Conservation (phyloP, 1,140 invertebrate genomes). For the Belonocnema kinseyi region DNA sequence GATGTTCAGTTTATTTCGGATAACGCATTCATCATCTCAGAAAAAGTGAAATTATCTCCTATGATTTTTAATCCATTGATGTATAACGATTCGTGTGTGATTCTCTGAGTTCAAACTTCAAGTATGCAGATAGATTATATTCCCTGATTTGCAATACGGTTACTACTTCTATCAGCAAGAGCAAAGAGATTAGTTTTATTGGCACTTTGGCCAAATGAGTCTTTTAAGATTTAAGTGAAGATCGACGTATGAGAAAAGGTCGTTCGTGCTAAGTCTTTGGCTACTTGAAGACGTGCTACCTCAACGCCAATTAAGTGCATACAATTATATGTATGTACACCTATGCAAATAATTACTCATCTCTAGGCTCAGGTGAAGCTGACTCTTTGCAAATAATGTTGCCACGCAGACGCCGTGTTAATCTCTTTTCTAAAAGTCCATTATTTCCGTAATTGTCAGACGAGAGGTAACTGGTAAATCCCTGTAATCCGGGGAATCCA, state of each 20-base stretch:
- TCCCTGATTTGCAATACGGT: background rate
- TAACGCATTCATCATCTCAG: too few relatives aligned
- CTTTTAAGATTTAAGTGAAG: background rate
- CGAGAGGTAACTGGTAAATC: too few relatives aligned
- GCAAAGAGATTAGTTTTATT: background rate
- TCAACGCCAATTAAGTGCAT: slow-evolving; percentile 39
- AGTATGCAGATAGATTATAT: too few relatives aligned
- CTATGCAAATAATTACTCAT: slow-evolving; percentile 48
- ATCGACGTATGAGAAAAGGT: slow-evolving; percentile 24
- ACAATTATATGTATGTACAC: slow-evolving; percentile 43
- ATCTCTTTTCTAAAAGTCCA: background rate
- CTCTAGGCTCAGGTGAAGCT: slow-evolving; percentile 32
- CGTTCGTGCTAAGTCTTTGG: slow-evolving; percentile 32
- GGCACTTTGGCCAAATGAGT: background rate
- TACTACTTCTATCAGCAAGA: background rate
- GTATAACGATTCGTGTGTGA: too few relatives aligned
- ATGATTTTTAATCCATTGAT: too few relatives aligned
- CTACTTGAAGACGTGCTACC: slow-evolving; percentile 42
- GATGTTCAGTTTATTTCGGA: too few relatives aligned
- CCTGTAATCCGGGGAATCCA: too few relatives aligned
- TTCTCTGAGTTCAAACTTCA: too few relatives aligned
- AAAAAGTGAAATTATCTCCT: too few relatives aligned
- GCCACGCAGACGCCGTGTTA: slow-evolving; percentile 34
- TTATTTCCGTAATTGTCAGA: too few relatives aligned
- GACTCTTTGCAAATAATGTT: slow-evolving; percentile 51